Conservation (phyloP, 2,113 vertebrate genomes). For the Pelusios castaneus region DNA sequence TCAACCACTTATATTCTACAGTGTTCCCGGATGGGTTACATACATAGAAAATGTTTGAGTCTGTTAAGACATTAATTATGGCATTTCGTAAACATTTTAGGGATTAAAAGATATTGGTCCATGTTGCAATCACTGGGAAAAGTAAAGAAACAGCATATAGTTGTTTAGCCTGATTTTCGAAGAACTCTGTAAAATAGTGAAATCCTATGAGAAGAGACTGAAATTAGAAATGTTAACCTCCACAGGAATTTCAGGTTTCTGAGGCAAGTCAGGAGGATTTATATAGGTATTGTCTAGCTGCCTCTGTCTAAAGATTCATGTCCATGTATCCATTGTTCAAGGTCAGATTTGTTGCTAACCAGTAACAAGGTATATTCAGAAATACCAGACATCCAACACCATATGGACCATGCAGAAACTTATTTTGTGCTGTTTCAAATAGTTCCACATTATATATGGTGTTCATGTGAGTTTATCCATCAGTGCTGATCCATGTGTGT, state of each 20-base stretch:
- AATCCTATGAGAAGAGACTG: background rate
- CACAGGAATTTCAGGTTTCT: background rate
- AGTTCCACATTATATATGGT: background rate
- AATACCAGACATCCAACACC: background rate
- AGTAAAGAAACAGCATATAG: background rate
- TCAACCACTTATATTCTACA: background rate
- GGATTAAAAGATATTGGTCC: background rate
- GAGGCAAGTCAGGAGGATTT: background rate
- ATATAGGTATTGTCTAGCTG: background rate
- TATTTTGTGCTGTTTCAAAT: background rate
- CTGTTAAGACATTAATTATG: background rate
- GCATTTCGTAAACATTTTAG: background rate
- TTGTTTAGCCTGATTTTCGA: background rate
- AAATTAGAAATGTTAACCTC: background rate
- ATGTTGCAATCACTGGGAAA: background rate
- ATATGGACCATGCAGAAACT: background rate
- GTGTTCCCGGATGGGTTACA: background rate
- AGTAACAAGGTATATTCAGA: background rate
- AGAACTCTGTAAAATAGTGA: background rate
- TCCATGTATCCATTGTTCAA: background rate
- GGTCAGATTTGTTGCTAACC: background rate
- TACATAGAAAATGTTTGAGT: background rate
- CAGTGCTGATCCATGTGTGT: background rate
- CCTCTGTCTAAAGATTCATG: background rate
- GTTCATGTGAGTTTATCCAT: background rate